Evolutionary conservation across 2,888 invertebrate species (phyloP).

Genomic region (Limulus polyphemus): DNA sequence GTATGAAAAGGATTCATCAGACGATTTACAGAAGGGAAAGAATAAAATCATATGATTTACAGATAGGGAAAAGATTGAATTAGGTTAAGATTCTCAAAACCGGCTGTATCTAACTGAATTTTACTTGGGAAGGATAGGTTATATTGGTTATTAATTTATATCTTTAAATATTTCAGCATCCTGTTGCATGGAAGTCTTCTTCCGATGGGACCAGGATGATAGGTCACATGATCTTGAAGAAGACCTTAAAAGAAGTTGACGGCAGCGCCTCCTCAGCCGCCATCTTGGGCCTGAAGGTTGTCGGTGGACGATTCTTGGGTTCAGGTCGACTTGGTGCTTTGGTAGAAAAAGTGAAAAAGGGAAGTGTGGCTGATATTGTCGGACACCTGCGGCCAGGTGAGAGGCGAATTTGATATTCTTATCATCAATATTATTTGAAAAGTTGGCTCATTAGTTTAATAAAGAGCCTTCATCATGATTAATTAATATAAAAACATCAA

Average conservation of each 20-base stretch:
- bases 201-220: constrained; percentile 83
- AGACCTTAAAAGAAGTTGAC: constrained; percentile 42
- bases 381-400: constrained; percentile 90
- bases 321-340: constrained; percentile 70
- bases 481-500: no score
- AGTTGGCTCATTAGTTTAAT: no score
- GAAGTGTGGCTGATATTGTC: constrained; percentile 91
- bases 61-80: no score
- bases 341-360: constrained; percentile 95
- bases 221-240: constrained; percentile 93
- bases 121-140: no score
- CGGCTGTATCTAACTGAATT: no score
- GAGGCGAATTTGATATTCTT: constrained; percentile 1
- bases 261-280: constrained; percentile 52
- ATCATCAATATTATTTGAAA: background rate
- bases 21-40: no score
- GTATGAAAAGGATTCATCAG: no score
- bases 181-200: constrained; percentile 93
- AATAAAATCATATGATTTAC: no score
- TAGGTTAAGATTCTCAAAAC: no score
- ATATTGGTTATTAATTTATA: no score
- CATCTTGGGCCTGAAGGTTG: constrained; percentile 90
- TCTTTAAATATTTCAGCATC: constrained; percentile 42
- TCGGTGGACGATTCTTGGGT: constrained; percentile 75
- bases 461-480: no score